Percentiles rank a stretch among this genome's conserved stretches.
Evolutionary conservation across 2,888 invertebrate genomes (phyloP).

Genomic region (Dasypolia templi): DNA sequence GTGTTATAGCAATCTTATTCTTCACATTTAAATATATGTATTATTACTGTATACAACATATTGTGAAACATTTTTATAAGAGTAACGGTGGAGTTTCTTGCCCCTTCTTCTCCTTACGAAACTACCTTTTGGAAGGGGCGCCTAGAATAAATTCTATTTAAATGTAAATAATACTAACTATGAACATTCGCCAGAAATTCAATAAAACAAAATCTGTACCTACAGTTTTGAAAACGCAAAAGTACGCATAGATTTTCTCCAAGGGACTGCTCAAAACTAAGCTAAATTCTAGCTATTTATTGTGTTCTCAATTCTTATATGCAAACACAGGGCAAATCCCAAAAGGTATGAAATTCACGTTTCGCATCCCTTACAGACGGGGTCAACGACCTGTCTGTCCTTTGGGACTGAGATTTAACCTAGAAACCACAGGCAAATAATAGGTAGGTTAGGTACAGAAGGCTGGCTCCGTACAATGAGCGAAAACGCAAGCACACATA

Average conservation of each 20-base stretch:
- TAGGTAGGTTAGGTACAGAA: slow-evolving; percentile 10
- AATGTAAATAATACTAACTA: not conserved
- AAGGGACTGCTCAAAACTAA: not conserved
- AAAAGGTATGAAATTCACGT: slow-evolving; percentile 9
- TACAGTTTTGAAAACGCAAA: no score
- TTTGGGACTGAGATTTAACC: slow-evolving; percentile 44
- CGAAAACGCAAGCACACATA: not conserved
- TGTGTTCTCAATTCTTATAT: slow-evolving; percentile 2
- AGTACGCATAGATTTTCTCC: no score
- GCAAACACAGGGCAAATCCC: not conserved
- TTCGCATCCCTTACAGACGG: slow-evolving; percentile 41
- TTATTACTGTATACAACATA: no score
- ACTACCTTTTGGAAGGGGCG: no score
- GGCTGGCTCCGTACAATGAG: not conserved
- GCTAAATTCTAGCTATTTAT: slow-evolving; percentile 7
- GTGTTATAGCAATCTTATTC: no score
- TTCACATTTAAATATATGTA: no score
- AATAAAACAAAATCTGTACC: not conserved
- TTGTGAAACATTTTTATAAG: no score
- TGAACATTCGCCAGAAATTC: not conserved
- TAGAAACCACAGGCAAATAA: slow-evolving; percentile 31
- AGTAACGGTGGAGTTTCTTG: no score
- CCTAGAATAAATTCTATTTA: no score
- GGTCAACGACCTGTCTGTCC: slow-evolving; percentile 57
- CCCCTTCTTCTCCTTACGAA: no score